Conservation (phyloP, 2,113 vertebrate genomes). For the Malurus alboscapulatus region DNA sequence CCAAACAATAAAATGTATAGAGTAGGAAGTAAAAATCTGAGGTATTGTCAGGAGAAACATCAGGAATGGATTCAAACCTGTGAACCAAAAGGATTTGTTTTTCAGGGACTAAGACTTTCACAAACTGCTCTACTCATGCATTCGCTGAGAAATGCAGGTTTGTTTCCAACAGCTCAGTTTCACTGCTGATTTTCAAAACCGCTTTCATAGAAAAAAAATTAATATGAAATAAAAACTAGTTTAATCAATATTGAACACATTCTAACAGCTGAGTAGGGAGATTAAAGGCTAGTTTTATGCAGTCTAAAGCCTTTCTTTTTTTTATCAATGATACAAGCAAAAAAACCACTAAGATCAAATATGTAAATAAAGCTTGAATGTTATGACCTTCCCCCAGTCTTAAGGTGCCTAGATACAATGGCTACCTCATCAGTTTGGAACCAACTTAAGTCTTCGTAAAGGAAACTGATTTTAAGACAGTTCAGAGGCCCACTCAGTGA, state of each 20-base stretch:
- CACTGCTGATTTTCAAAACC: not conserved
- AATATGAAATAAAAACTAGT: not conserved
- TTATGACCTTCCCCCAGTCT: not conserved
- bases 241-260: not conserved
- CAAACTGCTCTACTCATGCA: not conserved
- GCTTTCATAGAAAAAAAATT: not conserved
- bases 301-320: not conserved
- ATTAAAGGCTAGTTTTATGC: not conserved
- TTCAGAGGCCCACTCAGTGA: not conserved
- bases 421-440: not conserved
- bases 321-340: not conserved
- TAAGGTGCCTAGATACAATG: not conserved
- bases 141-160: not conserved
- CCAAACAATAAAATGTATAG: conserved; percentile 64
- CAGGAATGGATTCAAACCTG: conserved; percentile 24
- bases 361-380: not conserved
- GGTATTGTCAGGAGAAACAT: conserved; percentile 67
- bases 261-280: not conserved
- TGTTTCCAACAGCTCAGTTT: not conserved
- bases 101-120: conserved; percentile 31
- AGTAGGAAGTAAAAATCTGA: conserved; percentile 54
- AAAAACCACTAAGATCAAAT: not conserved
- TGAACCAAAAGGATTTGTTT: conserved; percentile 42
- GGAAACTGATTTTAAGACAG: not conserved
- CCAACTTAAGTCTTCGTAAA: not conserved